phyloP scores from a whole-genome alignment of 1,140 invertebrate species.

The Dreissena rostriformis region DNA sequence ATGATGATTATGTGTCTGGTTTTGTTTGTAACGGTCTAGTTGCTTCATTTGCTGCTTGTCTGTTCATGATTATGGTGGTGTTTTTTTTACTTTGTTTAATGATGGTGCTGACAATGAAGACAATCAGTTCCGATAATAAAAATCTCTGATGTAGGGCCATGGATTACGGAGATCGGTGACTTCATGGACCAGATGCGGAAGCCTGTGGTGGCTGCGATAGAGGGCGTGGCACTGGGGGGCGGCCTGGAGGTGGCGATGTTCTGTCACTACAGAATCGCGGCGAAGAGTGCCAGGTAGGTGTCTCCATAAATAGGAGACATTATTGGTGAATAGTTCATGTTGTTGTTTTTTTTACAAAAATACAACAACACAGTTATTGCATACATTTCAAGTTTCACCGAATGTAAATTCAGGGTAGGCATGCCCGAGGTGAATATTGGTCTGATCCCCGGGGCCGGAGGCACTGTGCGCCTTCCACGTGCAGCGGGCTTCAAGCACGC shows the following conservation, averaged over 20 bases:
- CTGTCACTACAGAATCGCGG: conserved; percentile 76
- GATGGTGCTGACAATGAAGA: too few relatives aligned
- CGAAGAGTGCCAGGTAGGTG: conserved; percentile 68
- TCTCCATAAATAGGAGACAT: neutral
- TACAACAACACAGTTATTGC: neutral
- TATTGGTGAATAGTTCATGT: neutral
- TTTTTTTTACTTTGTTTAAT: too few relatives aligned
- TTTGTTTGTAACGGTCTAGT: too few relatives aligned
- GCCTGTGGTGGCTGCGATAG: conserved; percentile 78
- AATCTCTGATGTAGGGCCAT: conserved; percentile 57
- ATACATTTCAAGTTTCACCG: neutral
- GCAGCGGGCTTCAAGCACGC: conserved; percentile 68
- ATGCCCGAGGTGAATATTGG: conserved; percentile 75
- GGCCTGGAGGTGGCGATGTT: conserved; percentile 77
- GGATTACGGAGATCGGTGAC: conserved; percentile 64
- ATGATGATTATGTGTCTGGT: too few relatives aligned
- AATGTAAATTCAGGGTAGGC: conserved; percentile 66
- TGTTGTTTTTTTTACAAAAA: neutral
- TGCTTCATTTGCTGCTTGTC: too few relatives aligned
- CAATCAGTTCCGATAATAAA: neutral
- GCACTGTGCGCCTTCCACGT: conserved; percentile 75
- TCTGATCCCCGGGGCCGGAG: conserved; percentile 73
- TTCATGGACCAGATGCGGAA: conserved; percentile 69
- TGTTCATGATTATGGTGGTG: too few relatives aligned
- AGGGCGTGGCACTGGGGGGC: conserved; percentile 77